Evolutionary conservation across 2,113 vertebrate genomes (phyloP).

Genomic region (Campylomormyrus tamandua): DNA sequence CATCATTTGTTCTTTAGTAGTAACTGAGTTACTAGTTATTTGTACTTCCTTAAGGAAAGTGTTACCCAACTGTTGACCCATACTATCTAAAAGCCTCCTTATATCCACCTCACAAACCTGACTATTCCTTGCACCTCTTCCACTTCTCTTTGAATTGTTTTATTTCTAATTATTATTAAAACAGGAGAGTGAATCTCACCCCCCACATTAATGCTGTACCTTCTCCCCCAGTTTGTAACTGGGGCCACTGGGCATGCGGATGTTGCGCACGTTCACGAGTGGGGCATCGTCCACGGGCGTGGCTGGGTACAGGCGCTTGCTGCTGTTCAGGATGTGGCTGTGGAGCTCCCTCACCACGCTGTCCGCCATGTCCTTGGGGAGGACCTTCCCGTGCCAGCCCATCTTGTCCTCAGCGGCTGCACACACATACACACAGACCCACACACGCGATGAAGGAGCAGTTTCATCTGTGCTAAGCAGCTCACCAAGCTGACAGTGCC

Average conservation of each 20-base stretch:
- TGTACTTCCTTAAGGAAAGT: background rate
- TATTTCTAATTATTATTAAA: background rate
- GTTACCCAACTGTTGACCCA: background rate
- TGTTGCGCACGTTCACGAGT: conserved; percentile 71
- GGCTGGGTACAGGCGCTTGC: conserved; percentile 50
- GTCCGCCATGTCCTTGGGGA: conserved; percentile 81
- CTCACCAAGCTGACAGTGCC: background rate
- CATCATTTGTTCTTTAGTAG: background rate
- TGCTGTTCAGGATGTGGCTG: conserved; percentile 70
- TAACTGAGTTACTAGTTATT: background rate
- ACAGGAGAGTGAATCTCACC: background rate
- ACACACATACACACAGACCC: conserved; percentile 19
- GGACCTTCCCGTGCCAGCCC: conserved; percentile 80
- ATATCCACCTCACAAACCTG: background rate
- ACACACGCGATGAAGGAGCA: background rate
- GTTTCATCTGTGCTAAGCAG: background rate
- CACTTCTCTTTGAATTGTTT: background rate
- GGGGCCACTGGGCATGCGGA: conserved; percentile 79
- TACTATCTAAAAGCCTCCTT: background rate
- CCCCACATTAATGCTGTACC: conserved; percentile 69
- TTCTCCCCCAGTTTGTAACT: conserved; percentile 66
- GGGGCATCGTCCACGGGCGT: conserved; percentile 67
- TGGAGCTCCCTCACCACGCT: conserved; percentile 76
- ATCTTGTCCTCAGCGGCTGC: conserved; percentile 62
- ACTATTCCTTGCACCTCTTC: background rate